phyloP scores from a whole-genome alignment of 2,888 invertebrate genomes.

The Ditula angustiorana region DNA sequence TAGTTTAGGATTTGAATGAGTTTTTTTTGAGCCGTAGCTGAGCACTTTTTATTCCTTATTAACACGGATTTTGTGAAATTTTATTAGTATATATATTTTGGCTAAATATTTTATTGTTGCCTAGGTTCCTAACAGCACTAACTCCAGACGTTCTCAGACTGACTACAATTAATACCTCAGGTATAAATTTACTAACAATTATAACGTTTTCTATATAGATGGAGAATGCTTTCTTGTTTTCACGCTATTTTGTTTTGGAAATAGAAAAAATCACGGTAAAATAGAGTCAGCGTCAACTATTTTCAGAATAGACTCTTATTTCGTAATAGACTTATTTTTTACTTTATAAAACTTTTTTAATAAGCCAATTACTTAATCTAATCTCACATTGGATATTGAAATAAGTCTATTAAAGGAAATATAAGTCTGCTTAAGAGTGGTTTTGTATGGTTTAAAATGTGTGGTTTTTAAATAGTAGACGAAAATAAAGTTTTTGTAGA shows the following conservation, averaged over 20 bases:
- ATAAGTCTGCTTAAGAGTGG: slow-evolving; percentile 34
- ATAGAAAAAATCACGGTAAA: slow-evolving; percentile 44
- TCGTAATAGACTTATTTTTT: slow-evolving; percentile 14
- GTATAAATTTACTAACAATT: slow-evolving; percentile 70
- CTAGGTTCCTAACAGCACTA: slow-evolving; percentile 85
- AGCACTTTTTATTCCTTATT: slow-evolving; percentile 29
- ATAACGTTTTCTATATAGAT: slow-evolving; percentile 60
- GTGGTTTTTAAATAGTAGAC: slow-evolving; percentile 27
- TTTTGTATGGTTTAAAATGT: slow-evolving; percentile 30
- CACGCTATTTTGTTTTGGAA: slow-evolving; percentile 58
- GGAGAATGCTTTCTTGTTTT: slow-evolving; percentile 81
- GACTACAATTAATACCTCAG: slow-evolving; percentile 84
- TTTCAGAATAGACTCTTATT: slow-evolving; percentile 5
- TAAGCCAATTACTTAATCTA: too few species aligned
- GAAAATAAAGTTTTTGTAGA: slow-evolving; percentile 36
- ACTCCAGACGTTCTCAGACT: slow-evolving; percentile 84
- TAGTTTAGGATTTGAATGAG: slow-evolving; percentile 17
- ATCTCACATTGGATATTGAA: too few species aligned
- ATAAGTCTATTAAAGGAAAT: slow-evolving; percentile 1
- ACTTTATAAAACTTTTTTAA: neutral
- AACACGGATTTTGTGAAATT: slow-evolving; percentile 33
- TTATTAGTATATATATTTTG: slow-evolving; percentile 32
- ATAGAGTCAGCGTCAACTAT: slow-evolving; percentile 41
- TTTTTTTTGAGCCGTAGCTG: slow-evolving; percentile 27
- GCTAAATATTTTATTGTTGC: slow-evolving; percentile 58